Base-by-base conservation (phyloP, 2,888 invertebrate species). In the Tyria jacobaeae region DNA sequence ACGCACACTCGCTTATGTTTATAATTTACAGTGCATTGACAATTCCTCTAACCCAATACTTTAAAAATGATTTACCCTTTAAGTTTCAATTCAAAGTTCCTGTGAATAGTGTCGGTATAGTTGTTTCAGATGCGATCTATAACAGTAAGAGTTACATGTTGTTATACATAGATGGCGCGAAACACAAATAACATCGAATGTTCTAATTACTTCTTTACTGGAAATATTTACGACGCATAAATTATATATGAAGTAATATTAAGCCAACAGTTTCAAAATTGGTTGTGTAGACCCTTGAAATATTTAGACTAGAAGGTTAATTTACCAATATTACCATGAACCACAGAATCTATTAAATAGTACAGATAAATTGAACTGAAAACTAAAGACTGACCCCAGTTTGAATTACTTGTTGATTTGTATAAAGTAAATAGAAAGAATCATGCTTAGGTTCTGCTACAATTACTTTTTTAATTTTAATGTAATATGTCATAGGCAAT, bases 1-100 rank as follows among this genome's bases (percentile, higher is more conserved):
- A 62, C 72, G 67, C 76, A 74, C 77, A 75, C 68, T 68, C 75
- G 73, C 68, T 65, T 62, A 70, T 61, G 59, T 75, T 74, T 67
- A 75, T 68, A 68, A 70, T 72, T 41, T 78, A 78, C 74, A 77
- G 75, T 71, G 73, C 74, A 70, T 71, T 65, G 68, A 60, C 69
- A 71, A 66, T 70, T 76, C 72, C 74, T 75, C 68, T 74, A 68
- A 75, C 69, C 73, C 71, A 59, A 61, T 59, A 65, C 9, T 39
- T 64, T 61, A 59, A 58, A 61, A n/a, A 44, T 56, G 70, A 71
- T 66, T 64, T 63, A 71, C 61, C 64, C 72, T 76, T 73, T 65
- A 70, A 78, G 35, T 68, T 74, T 72, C 75, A 79, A 70, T 78
- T 76, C 66, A 70, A 50, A 61, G 60, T 64, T 67, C 59, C 64